A percentile compares a stretch with the other conserved stretches of the same genome.
These are phyloP conservation scores for Fragum fragum DNA, from an alignment of 2,888 invertebrate species.

Conservation along the genomic window DNA sequence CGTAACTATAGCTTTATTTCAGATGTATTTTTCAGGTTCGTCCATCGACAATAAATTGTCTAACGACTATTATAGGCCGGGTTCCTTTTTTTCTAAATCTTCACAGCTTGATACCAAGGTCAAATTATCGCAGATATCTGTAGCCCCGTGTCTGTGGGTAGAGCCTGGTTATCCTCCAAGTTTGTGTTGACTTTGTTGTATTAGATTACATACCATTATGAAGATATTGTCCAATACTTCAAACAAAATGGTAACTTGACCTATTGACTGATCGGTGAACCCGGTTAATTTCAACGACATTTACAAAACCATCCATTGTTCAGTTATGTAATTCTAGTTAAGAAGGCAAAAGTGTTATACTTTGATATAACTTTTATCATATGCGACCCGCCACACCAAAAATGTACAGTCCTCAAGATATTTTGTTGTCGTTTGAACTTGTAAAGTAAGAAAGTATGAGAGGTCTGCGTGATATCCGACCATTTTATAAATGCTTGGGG, in stretches of 20 bases:
- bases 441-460: too few species aligned
- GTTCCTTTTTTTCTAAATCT: too few species aligned
- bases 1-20: too few species aligned
- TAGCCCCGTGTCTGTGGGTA: neutral
- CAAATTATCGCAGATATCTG: neutral
- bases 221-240: slow-evolving; percentile 33
- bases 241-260: slow-evolving; percentile 37
- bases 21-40: too few species aligned
- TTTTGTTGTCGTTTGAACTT: too few species aligned
- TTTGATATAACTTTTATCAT: neutral
- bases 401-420: too few species aligned
- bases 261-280: slow-evolving; percentile 51
- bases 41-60: too few species aligned
- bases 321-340: slow-evolving; percentile 32
- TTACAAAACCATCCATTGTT: slow-evolving; percentile 27
- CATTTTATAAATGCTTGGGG: too few species aligned
- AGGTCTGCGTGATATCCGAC: too few species aligned
- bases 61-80: too few species aligned
- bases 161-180: neutral
- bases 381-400: neutral
- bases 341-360: neutral
- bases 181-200: slow-evolving; percentile 29
- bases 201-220: slow-evolving; percentile 35
- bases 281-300: slow-evolving; percentile 18
- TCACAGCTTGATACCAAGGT: too few species aligned